These are phyloP conservation scores for Chondrosia reniformis DNA, from an alignment of 37 sponge, comb jelly and placozoan species.

Conservation along the genomic window DNA sequence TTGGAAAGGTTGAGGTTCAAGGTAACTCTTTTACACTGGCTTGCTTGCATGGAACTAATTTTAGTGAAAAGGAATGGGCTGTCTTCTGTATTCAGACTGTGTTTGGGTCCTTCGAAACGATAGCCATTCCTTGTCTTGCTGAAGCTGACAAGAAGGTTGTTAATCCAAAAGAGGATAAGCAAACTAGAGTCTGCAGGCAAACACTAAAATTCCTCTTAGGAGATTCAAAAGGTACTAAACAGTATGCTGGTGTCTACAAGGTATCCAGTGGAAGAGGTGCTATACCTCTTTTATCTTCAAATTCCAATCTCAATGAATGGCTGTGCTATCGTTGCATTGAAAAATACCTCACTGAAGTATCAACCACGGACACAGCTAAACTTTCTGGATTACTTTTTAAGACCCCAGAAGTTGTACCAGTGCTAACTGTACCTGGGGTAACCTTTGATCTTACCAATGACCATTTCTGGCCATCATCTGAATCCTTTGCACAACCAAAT, in stretches of 20 bases:
- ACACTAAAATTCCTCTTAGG: conserved; percentile 28
- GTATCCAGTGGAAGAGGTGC: conserved; percentile 41
- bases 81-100: conserved; percentile 57
- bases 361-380: conserved; percentile 11
- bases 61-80: conserved; percentile 75
- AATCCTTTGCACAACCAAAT: not conserved
- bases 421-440: conserved; percentile 66
- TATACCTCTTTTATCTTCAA: conserved; percentile 30
- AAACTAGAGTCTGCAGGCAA: conserved; percentile 57
- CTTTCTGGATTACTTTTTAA: conserved; percentile 18
- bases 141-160: not conserved
- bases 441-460: conserved; percentile 53
- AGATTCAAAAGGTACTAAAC: not conserved
- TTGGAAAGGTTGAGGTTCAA: conserved; percentile 51
- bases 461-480: conserved; percentile 74
- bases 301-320: conserved; percentile 48
- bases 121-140: conserved; percentile 67
- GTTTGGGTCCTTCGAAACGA: conserved; percentile 59
- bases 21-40: conserved; percentile 69
- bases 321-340: conserved; percentile 68
- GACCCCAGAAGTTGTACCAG: conserved; percentile 41
- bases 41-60: conserved; percentile 69
- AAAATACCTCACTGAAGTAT: not conserved
- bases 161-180: not conserved
- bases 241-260: conserved; percentile 53